Conservation (phyloP, 1,140 invertebrate species). For the Papilio polytes region DNA sequence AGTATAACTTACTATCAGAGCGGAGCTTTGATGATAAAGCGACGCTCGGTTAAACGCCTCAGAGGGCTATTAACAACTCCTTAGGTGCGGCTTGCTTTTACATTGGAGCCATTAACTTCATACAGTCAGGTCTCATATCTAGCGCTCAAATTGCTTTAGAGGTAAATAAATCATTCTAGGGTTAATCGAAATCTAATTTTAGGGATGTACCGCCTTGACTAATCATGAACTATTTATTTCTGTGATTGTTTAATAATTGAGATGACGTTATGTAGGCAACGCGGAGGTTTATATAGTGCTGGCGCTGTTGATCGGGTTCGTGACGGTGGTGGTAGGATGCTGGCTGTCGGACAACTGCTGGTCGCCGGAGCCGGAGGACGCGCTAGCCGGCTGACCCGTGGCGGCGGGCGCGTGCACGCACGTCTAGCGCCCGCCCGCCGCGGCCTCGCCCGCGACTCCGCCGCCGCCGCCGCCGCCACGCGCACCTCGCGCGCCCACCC, state of each 20-base stretch:
- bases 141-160: neutral
- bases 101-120: conserved; percentile 6
- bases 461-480: conserved; percentile 55
- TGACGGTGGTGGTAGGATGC: conserved; percentile 89
- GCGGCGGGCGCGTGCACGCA: conserved; percentile 83
- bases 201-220: neutral
- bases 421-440: conserved; percentile 81
- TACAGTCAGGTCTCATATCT: neutral
- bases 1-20: conserved; percentile 6
- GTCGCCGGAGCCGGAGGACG: conserved; percentile 88
- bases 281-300: conserved; percentile 89
- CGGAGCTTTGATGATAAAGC: conserved; percentile 30
- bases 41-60: neutral
- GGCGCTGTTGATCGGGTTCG: conserved; percentile 87
- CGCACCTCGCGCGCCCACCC: conserved; percentile 54
- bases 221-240: too few species aligned
- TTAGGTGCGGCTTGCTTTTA: conserved; percentile 6
- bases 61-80: conserved; percentile 18
- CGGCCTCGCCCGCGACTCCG: conserved; percentile 71
- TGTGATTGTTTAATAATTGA: neutral
- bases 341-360: conserved; percentile 91
- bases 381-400: conserved; percentile 87
- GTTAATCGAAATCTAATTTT: conserved; percentile 3
- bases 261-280: conserved; percentile 83
- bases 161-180: neutral